Percentiles rank a stretch among this genome's conserved stretches.
phyloP scores from a whole-genome alignment of 2,797 vertebrate genomes.

The Hippoglossus hippoglossus region DNA sequence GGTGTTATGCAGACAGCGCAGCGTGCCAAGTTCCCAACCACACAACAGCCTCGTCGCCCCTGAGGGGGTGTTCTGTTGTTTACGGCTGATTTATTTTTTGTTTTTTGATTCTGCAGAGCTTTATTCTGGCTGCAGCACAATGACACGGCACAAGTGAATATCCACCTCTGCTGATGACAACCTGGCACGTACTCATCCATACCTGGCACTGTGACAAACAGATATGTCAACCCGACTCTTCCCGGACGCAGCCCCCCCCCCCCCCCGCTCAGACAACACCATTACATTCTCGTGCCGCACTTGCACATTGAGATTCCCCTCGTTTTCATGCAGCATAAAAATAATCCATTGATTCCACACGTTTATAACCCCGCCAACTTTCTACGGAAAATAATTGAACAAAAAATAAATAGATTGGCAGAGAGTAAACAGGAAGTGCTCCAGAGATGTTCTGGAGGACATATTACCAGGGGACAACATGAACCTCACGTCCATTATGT shows the following conservation, averaged over 20 bases:
- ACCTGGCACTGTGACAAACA: conserved; percentile 67
- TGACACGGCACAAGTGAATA: neutral
- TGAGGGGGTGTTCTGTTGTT: conserved; percentile 11
- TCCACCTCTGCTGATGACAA: conserved; percentile 13
- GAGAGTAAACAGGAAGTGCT: conserved; percentile 36
- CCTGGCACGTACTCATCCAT: conserved; percentile 48
- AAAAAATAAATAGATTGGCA: neutral
- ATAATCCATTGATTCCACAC: conserved; percentile 43
- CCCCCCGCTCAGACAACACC: conserved; percentile 41
- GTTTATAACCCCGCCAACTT: conserved; percentile 33
- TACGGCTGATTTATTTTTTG: neutral
- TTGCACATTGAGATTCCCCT: conserved; percentile 25
- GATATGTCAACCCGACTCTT: conserved; percentile 72
- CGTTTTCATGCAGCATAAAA: conserved; percentile 14
- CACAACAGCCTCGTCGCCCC: conserved; percentile 8
- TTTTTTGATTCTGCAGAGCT: conserved; percentile 26
- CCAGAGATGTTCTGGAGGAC: conserved; percentile 28
- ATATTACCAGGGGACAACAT: conserved; percentile 17
- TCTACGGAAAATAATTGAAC: conserved; percentile 18
- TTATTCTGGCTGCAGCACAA: conserved; percentile 24
- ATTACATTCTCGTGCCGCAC: conserved; percentile 46
- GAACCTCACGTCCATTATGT: conserved; percentile 46
- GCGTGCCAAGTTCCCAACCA: neutral
- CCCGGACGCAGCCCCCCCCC: conserved; percentile 45
- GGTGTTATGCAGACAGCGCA: neutral